phyloP scores from a whole-genome alignment of 2,113 vertebrate species.

The Melanerpes formicivorus region DNA sequence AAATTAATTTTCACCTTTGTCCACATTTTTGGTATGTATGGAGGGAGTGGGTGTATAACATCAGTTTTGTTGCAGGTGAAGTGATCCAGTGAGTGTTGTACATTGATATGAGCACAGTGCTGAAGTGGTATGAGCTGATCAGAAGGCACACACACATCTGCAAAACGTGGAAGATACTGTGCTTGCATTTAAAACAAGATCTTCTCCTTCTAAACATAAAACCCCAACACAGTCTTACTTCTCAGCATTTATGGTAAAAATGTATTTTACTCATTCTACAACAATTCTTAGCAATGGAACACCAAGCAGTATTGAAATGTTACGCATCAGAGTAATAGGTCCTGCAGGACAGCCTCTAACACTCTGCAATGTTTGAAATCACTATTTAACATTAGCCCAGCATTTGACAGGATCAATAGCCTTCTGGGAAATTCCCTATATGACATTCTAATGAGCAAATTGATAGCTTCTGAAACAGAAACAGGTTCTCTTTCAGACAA shows the following conservation, averaged over 20 bases:
- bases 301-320: not conserved
- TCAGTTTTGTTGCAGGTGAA: not conserved
- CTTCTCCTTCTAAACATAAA: not conserved
- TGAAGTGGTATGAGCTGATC: not conserved
- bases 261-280: not conserved
- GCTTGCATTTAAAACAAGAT: not conserved
- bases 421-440: not conserved
- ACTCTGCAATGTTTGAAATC: not conserved
- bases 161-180: not conserved
- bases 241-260: not conserved
- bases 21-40: not conserved
- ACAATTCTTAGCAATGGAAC: not conserved
- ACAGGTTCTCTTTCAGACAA: not conserved
- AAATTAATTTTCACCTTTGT: not conserved
- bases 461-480: not conserved
- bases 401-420: not conserved
- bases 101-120: not conserved
- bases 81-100: not conserved
- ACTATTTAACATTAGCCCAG: not conserved
- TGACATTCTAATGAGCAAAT: not conserved
- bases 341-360: not conserved
- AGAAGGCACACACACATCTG: not conserved
- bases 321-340: not conserved
- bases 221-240: not conserved
- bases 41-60: not conserved